A percentile compares a stretch with the other conserved stretches of the same genome.
Conservation (phyloP, 2,888 invertebrate species). For the Philereme vetulata region DNA sequence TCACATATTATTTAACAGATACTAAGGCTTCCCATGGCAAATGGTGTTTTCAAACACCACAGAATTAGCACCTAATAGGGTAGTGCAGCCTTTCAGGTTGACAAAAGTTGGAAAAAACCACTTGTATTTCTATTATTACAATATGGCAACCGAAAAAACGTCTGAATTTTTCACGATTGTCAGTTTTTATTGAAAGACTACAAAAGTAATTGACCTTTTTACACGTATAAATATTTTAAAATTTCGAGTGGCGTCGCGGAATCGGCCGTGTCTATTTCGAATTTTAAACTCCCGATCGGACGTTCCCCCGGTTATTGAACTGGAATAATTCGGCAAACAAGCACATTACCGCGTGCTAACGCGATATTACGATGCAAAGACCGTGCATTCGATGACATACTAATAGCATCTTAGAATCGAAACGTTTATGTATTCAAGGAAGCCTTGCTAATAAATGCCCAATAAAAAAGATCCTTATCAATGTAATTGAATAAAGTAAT, state of each 20-base stretch:
- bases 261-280: conserved; percentile 74
- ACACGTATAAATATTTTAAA: conserved; percentile 32
- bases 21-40: too few relatives aligned
- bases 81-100: too few relatives aligned
- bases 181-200: not conserved
- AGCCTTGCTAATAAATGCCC: not conserved
- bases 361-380: conserved; percentile 55
- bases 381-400: conserved; percentile 36
- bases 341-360: conserved; percentile 76
- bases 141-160: too few relatives aligned
- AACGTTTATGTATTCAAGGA: conserved; percentile 25
- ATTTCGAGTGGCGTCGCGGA: conserved; percentile 54
- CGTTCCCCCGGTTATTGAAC: conserved; percentile 81
- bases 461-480: conserved; percentile 1
- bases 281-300: conserved; percentile 77
- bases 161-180: too few relatives aligned
- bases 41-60: too few relatives aligned
- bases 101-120: too few relatives aligned
- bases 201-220: conserved; percentile 26
- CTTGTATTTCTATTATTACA: too few relatives aligned
- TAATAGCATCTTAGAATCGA: conserved; percentile 39
- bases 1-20: too few relatives aligned
- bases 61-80: too few relatives aligned
- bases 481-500: not conserved
- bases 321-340: conserved; percentile 83